A percentile compares a stretch with the other conserved stretches of the same genome.
Evolutionary conservation across 2,113 vertebrate genomes (phyloP).

Genomic region (Heteronetta atricapilla): DNA sequence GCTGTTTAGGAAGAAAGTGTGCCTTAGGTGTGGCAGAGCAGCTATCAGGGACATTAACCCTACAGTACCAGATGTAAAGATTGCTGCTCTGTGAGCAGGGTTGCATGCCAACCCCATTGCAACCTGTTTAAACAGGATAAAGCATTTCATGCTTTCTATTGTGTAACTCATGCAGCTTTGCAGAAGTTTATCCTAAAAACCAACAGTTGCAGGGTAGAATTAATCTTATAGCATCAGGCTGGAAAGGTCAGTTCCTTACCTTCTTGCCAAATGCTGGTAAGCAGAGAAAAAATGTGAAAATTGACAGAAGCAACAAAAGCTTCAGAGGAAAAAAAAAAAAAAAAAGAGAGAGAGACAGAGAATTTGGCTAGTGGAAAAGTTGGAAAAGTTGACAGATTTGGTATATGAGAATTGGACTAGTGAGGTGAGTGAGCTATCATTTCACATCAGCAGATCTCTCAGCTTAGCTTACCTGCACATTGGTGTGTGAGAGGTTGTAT

Average conservation of each 20-base stretch:
- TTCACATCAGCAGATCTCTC: not conserved
- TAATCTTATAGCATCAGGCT: not conserved
- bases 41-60: conserved; percentile 19
- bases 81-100: not conserved
- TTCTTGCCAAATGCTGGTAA: not conserved
- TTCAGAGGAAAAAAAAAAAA: not conserved
- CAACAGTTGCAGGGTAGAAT: not conserved
- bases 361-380: not conserved
- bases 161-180: not conserved
- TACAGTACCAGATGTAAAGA: not conserved
- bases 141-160: conserved; percentile 2
- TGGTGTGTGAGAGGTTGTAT: not conserved
- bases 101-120: not conserved
- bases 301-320: not conserved
- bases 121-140: conserved; percentile 22
- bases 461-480: not conserved
- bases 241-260: not conserved
- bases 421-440: not conserved
- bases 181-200: conserved; percentile 44
- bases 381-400: not conserved
- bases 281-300: not conserved
- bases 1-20: not conserved
- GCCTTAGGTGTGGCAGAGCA: not conserved
- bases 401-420: not conserved
- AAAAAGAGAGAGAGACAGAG: too few relatives aligned